Evolutionary conservation across 2,888 invertebrate species (phyloP).

Genomic region (Megaustenia siamemsis): DNA sequence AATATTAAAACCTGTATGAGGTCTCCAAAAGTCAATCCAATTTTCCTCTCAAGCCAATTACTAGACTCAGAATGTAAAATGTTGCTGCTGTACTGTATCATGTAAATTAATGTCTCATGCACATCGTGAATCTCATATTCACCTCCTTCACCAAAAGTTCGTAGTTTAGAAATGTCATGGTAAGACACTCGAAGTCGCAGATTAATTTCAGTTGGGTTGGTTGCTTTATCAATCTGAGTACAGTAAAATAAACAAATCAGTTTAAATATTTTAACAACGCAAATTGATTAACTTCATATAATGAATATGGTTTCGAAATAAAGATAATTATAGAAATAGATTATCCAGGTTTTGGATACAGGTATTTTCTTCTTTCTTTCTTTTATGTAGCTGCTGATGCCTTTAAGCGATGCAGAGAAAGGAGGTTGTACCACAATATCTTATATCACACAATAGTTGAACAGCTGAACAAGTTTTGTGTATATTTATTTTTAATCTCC

Average conservation of each 20-base stretch:
- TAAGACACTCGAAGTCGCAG: constrained; percentile 19
- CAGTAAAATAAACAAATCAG: background rate
- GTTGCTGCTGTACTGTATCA: constrained; percentile 16
- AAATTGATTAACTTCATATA: no score
- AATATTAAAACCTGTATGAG: constrained; percentile 17
- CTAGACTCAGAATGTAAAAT: background rate
- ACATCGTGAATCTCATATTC: constrained; percentile 22
- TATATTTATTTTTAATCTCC: no score
- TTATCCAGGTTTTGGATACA: no score
- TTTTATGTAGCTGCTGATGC: no score
- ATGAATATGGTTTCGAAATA: no score
- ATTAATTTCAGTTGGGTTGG: constrained; percentile 11
- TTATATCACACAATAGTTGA: no score
- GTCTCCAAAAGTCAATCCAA: constrained; percentile 28
- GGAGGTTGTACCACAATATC: no score
- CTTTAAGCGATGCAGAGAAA: no score
- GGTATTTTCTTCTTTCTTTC: no score
- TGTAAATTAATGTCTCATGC: constrained; percentile 19
- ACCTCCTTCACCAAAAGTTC: constrained; percentile 29
- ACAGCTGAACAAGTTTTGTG: no score
- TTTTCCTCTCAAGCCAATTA: constrained; percentile 35
- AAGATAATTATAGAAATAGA: no score
- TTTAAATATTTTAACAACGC: background rate
- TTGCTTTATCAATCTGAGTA: constrained; percentile 17
- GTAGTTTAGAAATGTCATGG: constrained; percentile 36